Conservation (phyloP, 2,113 vertebrate species). For the Dendropsophus ebraccatus region DNA sequence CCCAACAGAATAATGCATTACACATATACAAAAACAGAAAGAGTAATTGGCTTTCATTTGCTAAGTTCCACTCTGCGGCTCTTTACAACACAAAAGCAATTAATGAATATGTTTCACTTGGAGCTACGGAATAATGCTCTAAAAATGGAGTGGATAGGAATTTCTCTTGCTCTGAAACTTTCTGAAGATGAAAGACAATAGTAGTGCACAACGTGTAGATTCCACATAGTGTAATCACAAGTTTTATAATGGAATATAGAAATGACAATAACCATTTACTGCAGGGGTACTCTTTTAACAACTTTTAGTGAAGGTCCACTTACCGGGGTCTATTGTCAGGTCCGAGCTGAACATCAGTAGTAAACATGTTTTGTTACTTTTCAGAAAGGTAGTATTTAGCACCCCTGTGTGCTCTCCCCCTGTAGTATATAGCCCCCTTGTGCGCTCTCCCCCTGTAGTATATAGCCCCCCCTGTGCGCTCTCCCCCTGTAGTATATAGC, state of each 20-base stretch:
- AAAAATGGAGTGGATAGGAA: constrained; percentile 52
- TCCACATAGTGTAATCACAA: neutral
- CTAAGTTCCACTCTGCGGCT: constrained; percentile 56
- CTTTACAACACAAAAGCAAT: constrained; percentile 59
- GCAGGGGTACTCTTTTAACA: too few species aligned
- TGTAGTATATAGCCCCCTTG: too few species aligned
- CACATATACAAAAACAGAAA: constrained; percentile 56
- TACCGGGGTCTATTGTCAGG: too few species aligned
- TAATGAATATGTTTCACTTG: constrained; percentile 57
- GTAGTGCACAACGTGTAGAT: neutral
- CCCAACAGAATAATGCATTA: constrained; percentile 54
- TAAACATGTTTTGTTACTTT: too few species aligned
- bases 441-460: too few species aligned
- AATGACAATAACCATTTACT: neutral
- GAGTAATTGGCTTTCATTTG: constrained; percentile 59
- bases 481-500: too few species aligned
- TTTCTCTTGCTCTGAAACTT: constrained; percentile 64
- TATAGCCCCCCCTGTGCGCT: too few species aligned
- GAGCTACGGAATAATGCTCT: constrained; percentile 52
- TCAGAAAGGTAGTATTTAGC: too few species aligned
- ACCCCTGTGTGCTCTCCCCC: too few species aligned
- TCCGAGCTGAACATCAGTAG: too few species aligned
- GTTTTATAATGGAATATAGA: neutral
- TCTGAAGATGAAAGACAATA: constrained; percentile 8
- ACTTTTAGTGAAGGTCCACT: too few species aligned